Percentiles rank a stretch among this genome's conserved stretches.
Conservation (phyloP, 1,140 invertebrate species). For the Glossosoma conforme region DNA sequence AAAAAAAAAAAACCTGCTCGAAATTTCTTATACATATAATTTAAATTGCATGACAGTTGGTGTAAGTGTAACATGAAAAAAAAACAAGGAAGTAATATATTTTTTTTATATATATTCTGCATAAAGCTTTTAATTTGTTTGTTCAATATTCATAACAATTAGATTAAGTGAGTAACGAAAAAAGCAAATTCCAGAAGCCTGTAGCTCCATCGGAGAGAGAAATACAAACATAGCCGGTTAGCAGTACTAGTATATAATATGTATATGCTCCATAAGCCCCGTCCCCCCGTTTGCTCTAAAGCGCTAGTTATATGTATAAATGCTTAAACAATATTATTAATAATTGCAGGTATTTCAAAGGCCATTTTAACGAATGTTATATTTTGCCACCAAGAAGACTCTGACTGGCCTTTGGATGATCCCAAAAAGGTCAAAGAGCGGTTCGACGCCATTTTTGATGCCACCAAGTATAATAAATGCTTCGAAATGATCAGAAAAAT, state of each 20-base stretch:
- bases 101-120: not conserved
- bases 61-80: not conserved
- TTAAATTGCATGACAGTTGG: not conserved
- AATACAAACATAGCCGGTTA: not conserved
- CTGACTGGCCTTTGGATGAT: slow-evolving; percentile 94
- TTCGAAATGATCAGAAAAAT: slow-evolving; percentile 75
- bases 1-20: not conserved
- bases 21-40: not conserved
- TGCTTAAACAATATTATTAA: not conserved
- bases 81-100: not conserved
- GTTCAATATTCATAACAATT: not conserved
- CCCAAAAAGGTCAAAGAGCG: slow-evolving; percentile 89
- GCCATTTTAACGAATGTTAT: slow-evolving; percentile 94
- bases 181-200: not conserved
- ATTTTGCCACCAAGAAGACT: slow-evolving; percentile 98
- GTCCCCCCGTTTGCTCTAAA: not conserved
- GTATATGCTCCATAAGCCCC: too few species aligned
- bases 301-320: not conserved
- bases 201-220: not conserved
- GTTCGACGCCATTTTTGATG: slow-evolving; percentile 98
- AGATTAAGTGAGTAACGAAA: not conserved
- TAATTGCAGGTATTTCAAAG: slow-evolving; percentile 70
- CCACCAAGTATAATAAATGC: slow-evolving; percentile 89
- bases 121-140: not conserved
- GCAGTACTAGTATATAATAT: too few species aligned